Evolutionary conservation across 2,113 vertebrate species (phyloP), one percentile per base, ranked within the genome.

Genomic region (Tupaia chinensis): DNA sequence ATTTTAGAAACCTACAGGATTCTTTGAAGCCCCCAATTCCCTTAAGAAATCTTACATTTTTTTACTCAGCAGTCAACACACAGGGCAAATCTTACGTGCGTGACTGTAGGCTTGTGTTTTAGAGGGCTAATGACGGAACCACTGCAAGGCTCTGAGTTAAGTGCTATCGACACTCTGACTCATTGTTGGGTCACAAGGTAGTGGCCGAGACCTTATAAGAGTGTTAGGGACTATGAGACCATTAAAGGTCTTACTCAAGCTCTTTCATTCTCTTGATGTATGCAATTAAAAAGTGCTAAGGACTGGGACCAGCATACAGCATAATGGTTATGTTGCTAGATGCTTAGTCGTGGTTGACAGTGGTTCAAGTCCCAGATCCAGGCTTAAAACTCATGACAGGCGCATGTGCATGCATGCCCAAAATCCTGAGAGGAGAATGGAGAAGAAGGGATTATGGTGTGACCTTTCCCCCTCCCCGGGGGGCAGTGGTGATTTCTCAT

Each of bases 11-110:
- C 20, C 12, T 72, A 34, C 2, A 82, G 53, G 25, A 60, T 70
- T 94, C 25, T 54, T 9, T 72, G 80, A 63, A 80, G 68, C 69
- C 76, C 61, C 63, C 70, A 80, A 77, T 81, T 65, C 92, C 68
- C 87, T 8, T 20, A 92, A 68, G 94, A 76, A 89, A 70, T 85
- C 44, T 12, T 29, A 17, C 29, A 65, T 93, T 85, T 74, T 80
- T 73, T 73, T 8, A 60, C 15, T 54, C 63, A 20, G 44, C 29
- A 68, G 61, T 54, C 65, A 70, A 58, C 76, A 95, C 54, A 8
- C n/a, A 22, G 34, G 3, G 32, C n/a, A 70, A n/a, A 72, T 78
- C 14, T 77, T 76, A n/a, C 27, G 7, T 23, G 34, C 1, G 20
- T 90, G 53, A 73, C 27, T 63, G 23, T 29, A 56, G 80, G 13